Evolutionary conservation across 2,888 invertebrate genomes (phyloP).

Genomic region (Drosophila subsilvestris): DNA sequence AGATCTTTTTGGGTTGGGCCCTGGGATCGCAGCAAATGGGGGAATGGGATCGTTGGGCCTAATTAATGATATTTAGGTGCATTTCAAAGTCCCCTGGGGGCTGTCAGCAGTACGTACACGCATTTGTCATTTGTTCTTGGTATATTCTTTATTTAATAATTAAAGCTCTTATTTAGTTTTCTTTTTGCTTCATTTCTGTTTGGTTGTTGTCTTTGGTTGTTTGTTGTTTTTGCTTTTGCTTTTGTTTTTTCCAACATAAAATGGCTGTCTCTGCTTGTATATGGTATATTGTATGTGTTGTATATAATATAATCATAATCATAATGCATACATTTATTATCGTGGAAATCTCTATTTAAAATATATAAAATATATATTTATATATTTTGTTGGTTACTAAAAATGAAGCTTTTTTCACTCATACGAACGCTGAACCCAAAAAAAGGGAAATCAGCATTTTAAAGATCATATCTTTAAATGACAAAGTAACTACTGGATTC

Average conservation of each 20-base stretch:
- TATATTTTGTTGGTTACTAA: constrained; percentile 29
- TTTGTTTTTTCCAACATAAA: constrained; percentile 62
- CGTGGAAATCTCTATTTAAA: constrained; percentile 70
- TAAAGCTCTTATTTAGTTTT: constrained; percentile 81
- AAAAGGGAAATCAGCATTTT: constrained; percentile 66
- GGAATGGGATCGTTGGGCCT: constrained; percentile 41
- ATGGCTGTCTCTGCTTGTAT: constrained; percentile 48
- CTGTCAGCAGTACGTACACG: constrained; percentile 54
- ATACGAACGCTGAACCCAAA: constrained; percentile 63
- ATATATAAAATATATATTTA: constrained; percentile 60
- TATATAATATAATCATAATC: constrained; percentile 34
- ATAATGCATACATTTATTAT: constrained; percentile 49
- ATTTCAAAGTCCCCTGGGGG: constrained; percentile 45
- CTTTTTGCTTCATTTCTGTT: constrained; percentile 28
- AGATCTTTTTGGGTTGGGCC: constrained; percentile 12
- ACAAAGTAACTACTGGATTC: constrained; percentile 79
- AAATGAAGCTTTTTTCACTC: constrained; percentile 53
- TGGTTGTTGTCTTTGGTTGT: constrained; percentile 29
- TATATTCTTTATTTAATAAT: constrained; percentile 79
- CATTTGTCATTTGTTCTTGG: constrained; percentile 57
- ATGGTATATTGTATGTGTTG: constrained; percentile 26
- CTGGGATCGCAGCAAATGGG: constrained; percentile 26
- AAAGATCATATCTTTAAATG: constrained; percentile 73
- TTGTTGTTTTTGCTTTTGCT: constrained; percentile 28
- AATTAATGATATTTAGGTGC: constrained; percentile 68